Evolutionary conservation across 2,113 vertebrate genomes (phyloP).

Genomic region (Anarhynchus alexandrinus): DNA sequence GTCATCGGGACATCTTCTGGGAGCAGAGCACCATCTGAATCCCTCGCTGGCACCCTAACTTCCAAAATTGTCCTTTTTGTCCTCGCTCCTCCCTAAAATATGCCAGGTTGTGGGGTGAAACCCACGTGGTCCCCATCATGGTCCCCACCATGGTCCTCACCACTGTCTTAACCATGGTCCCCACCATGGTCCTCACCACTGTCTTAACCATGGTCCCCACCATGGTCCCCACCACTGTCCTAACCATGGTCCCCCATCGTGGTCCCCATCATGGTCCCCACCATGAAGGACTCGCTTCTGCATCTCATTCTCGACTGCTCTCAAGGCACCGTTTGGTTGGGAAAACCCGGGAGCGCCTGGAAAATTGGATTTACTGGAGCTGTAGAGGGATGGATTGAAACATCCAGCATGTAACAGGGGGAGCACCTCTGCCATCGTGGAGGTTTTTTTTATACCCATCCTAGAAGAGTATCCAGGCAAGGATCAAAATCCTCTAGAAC

Average conservation of each 20-base stretch:
- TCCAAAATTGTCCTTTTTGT: background rate
- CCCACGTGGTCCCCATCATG: fast-evolving
- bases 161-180: too few relatives aligned
- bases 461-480: background rate
- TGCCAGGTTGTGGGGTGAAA: fast-evolving
- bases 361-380: background rate
- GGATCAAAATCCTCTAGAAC: background rate
- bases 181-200: background rate
- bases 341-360: fast-evolving
- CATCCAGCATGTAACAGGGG: background rate
- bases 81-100: background rate
- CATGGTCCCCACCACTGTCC: background rate
- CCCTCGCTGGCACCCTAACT: background rate
- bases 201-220: background rate
- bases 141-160: background rate
- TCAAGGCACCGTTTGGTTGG: background rate
- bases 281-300: background rate
- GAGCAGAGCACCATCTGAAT: background rate
- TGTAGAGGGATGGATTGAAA: background rate
- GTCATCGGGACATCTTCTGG: background rate
- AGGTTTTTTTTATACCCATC: background rate
- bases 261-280: background rate
- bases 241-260: too few relatives aligned
- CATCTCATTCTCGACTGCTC: background rate
- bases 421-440: background rate